Evolutionary conservation across 2,888 invertebrate genomes (phyloP).

Genomic region (Torymus aiolomorphi): DNA sequence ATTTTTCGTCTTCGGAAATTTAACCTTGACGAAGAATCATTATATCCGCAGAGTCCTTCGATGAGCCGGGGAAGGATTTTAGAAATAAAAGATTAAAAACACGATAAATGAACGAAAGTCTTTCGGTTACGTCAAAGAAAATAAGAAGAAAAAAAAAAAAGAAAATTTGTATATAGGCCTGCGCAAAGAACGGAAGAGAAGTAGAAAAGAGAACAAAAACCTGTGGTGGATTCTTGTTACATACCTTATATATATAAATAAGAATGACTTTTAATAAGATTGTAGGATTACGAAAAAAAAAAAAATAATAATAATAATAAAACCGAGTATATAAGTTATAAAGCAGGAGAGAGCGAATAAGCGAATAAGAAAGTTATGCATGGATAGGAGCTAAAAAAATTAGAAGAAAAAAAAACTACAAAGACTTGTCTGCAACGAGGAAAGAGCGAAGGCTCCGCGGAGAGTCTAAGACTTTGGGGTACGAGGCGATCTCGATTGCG

Average conservation of each 20-base stretch:
- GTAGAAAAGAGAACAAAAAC: constrained; percentile 33
- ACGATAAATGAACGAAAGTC: constrained; percentile 45
- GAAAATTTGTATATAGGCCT: constrained; percentile 51
- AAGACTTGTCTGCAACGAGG: constrained; percentile 53
- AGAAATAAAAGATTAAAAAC: neutral
- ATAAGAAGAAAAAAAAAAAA: constrained; percentile 15
- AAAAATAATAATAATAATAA: too few relatives aligned
- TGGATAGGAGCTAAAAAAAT: constrained; percentile 13
- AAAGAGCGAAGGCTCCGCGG: constrained; percentile 45
- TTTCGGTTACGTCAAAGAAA: constrained; percentile 42
- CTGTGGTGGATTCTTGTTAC: constrained; percentile 64
- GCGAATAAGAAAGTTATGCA: constrained; percentile 16
- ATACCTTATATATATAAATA: constrained; percentile 62
- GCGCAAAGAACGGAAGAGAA: constrained; percentile 34
- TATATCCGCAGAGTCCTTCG: constrained; percentile 34
- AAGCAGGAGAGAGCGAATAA: constrained; percentile 38
- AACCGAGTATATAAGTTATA: constrained; percentile 42
- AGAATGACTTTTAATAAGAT: constrained; percentile 52
- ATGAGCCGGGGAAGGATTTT: neutral
- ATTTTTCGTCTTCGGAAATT: constrained; percentile 15
- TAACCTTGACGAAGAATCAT: constrained; percentile 6
- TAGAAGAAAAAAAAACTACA: constrained; percentile 25
- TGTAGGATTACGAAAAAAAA: constrained; percentile 44
- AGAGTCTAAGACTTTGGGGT: constrained; percentile 49
- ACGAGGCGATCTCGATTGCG: constrained; percentile 55